A percentile compares a stretch with the other conserved stretches of the same genome.
Conservation (phyloP, 2,888 invertebrate species). For the Brenthis daphne region DNA sequence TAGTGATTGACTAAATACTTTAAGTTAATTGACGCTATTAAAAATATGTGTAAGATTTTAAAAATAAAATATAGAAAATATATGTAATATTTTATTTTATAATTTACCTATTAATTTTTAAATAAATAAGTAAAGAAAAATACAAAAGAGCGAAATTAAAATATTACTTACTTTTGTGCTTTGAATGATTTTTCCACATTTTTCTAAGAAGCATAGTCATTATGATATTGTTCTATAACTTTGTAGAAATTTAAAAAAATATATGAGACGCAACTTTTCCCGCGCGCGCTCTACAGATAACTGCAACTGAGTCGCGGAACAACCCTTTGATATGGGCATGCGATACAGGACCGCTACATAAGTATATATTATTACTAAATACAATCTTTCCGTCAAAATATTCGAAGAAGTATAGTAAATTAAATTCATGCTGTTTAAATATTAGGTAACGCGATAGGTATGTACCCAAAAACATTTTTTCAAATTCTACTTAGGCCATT, state of each 20-base stretch:
- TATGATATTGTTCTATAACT: constrained; percentile 33
- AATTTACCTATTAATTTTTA: background rate
- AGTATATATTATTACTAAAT: constrained; percentile 13
- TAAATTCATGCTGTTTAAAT: too few relatives aligned
- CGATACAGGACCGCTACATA: constrained; percentile 30
- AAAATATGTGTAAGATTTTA: too few relatives aligned
- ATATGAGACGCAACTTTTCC: constrained; percentile 54
- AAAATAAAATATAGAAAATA: too few relatives aligned
- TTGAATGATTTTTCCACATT: constrained; percentile 85
- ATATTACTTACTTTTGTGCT: constrained; percentile 85
- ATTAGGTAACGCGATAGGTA: too few relatives aligned
- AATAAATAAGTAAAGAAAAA: background rate
- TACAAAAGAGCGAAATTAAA: constrained; percentile 21
- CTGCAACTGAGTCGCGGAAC: constrained; percentile 51
- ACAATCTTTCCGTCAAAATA: constrained; percentile 22
- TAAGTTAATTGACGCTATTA: too few relatives aligned
- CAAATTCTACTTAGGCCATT: too few relatives aligned
- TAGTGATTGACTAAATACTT: too few relatives aligned
- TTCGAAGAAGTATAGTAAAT: too few relatives aligned
- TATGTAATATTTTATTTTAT: background rate
- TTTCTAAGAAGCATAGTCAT: constrained; percentile 84
- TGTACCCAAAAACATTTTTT: too few relatives aligned
- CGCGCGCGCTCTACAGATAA: constrained; percentile 53
- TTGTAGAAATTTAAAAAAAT: constrained; percentile 22
- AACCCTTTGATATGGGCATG: constrained; percentile 55